A percentile compares a stretch with the other conserved stretches of the same genome.
Evolutionary conservation across 2,888 invertebrate species (phyloP).

Genomic region (Blomia tropicalis): DNA sequence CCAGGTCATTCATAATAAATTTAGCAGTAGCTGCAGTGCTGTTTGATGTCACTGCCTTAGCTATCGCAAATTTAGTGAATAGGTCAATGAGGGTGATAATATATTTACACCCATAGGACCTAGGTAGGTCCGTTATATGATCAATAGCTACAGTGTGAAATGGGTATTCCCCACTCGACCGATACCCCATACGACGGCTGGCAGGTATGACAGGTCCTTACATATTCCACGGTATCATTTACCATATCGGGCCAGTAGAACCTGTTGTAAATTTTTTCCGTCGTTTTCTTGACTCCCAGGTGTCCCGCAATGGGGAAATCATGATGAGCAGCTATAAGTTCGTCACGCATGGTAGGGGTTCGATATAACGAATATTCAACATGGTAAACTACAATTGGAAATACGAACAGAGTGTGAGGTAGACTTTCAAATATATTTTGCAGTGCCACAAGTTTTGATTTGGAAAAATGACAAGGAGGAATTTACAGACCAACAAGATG

Average conservation of each 20-base stretch:
- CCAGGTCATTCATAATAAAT: slow-evolving; percentile 2
- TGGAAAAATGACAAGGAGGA: too few relatives aligned
- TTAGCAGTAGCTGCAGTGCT: neutral
- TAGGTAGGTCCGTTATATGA: neutral
- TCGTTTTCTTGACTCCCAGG: neutral
- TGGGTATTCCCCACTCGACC: neutral
- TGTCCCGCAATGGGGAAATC: neutral
- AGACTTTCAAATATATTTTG: too few relatives aligned
- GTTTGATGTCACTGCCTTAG: neutral
- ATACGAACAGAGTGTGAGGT: too few relatives aligned
- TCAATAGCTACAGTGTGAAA: neutral
- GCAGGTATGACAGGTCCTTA: neutral
- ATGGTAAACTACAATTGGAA: too few relatives aligned
- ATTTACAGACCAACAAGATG: too few relatives aligned
- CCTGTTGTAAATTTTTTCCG: neutral
- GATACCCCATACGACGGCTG: neutral
- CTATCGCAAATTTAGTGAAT: slow-evolving; percentile 9
- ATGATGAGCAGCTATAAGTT: neutral
- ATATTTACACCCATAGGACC: neutral
- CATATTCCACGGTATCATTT: neutral
- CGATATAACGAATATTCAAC: too few relatives aligned
- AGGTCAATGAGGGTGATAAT: slow-evolving; percentile 3
- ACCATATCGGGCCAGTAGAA: neutral
- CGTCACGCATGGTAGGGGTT: neutral
- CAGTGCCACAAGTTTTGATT: too few relatives aligned